These are phyloP conservation scores for Lagorchestes hirsutus DNA, from an alignment of 2,797 vertebrate species.

Conservation along the genomic window DNA sequence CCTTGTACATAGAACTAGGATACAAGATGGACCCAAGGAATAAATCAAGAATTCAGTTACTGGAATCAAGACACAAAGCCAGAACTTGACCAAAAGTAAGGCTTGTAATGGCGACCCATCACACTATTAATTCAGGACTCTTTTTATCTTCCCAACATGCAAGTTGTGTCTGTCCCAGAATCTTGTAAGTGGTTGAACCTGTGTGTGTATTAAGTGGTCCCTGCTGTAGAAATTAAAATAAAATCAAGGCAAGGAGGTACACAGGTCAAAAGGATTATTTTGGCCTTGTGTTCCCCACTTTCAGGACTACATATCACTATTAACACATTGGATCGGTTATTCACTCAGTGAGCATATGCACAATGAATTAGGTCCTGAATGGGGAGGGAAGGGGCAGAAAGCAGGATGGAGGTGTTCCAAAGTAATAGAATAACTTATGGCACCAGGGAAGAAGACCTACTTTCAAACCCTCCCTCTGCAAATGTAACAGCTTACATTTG, in stretches of 20 bases:
- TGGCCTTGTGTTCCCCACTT: neutral
- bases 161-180: neutral
- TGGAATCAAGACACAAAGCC: neutral
- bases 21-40: neutral
- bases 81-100: neutral
- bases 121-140: neutral
- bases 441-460: no score
- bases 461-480: no score
- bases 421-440: no score
- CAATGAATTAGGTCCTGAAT: no score
- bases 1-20: neutral
- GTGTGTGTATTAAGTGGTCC: neutral
- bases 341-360: no score
- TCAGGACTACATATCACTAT: no score
- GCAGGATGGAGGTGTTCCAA: no score
- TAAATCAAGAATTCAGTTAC: neutral
- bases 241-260: neutral
- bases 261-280: neutral
- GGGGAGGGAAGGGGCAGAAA: no score
- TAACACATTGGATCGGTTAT: no score
- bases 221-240: neutral
- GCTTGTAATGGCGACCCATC: neutral
- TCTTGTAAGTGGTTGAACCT: neutral
- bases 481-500: no score
- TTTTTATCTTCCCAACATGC: neutral